Conservation (phyloP, 2,797 vertebrate species). For the Lophura swinhoii region DNA sequence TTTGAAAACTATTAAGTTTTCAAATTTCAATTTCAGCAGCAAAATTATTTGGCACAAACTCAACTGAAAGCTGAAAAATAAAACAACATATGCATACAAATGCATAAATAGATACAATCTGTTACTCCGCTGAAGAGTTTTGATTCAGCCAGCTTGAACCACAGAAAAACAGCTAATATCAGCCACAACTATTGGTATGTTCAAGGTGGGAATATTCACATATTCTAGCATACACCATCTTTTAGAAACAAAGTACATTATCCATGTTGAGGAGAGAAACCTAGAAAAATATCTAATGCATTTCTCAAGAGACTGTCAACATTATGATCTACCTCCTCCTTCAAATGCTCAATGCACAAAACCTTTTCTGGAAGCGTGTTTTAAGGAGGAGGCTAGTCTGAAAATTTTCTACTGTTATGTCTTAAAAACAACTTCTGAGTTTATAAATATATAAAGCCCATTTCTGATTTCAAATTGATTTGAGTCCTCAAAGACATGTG, state of each 20-base stretch:
- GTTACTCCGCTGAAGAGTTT: not conserved
- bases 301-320: not conserved
- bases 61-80: not conserved
- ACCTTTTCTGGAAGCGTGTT: not conserved
- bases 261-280: not conserved
- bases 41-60: not conserved
- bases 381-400: not conserved
- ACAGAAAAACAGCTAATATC: not conserved
- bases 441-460: constrained; percentile 19
- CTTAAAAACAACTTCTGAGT: constrained; percentile 1
- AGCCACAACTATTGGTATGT: not conserved
- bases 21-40: too few relatives aligned
- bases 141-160: not conserved
- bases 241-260: not conserved
- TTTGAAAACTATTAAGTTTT: not conserved
- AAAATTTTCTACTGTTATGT: constrained; percentile 20
- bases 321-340: not conserved
- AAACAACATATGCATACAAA: not conserved
- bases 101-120: not conserved
- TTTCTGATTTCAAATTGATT: constrained; percentile 26
- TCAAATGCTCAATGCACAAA: not conserved
- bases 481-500: not conserved
- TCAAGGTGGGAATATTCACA: not conserved
- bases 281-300: not conserved
- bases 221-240: not conserved